These are phyloP conservation scores for Gymnocephalus cernua DNA, from an alignment of 2,113 vertebrate genomes.

Conservation along the genomic window DNA sequence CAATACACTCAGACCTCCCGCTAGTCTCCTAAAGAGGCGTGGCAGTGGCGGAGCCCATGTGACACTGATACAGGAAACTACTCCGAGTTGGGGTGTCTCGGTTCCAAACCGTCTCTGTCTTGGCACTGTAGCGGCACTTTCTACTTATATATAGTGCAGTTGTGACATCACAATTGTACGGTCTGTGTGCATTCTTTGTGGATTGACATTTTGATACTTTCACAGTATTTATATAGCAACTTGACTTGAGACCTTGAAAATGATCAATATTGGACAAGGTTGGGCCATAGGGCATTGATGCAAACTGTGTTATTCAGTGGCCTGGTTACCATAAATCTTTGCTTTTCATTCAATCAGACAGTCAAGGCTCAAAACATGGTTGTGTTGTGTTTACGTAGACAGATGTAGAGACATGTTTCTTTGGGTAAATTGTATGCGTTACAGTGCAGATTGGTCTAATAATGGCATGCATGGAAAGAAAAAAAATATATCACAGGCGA, in stretches of 20 bases:
- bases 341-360: slow-evolving; percentile 4
- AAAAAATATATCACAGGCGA: background rate
- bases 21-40: too few species aligned
- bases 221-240: too few species aligned
- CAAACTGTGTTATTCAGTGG: slow-evolving; percentile 17
- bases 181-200: too few species aligned
- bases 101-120: too few species aligned
- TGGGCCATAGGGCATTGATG: background rate
- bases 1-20: too few species aligned
- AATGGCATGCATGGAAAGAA: slow-evolving; percentile 6
- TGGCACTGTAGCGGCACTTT: too few species aligned
- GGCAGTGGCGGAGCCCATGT: too few species aligned
- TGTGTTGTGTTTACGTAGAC: background rate
- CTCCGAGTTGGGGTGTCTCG: too few species aligned
- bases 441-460: background rate
- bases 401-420: background rate
- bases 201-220: too few species aligned
- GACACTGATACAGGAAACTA: too few species aligned
- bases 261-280: slow-evolving; percentile 11
- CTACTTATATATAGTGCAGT: too few species aligned
- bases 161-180: too few species aligned
- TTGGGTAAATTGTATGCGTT: background rate
- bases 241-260: background rate
- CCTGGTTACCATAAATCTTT: slow-evolving; percentile 11
- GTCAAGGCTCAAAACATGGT: background rate